Percentiles rank a stretch among this genome's conserved stretches.
These are phyloP conservation scores for Micromussa lordhowensis DNA, from an alignment of 92 coral and sea anemone species.

Conservation along the genomic window DNA sequence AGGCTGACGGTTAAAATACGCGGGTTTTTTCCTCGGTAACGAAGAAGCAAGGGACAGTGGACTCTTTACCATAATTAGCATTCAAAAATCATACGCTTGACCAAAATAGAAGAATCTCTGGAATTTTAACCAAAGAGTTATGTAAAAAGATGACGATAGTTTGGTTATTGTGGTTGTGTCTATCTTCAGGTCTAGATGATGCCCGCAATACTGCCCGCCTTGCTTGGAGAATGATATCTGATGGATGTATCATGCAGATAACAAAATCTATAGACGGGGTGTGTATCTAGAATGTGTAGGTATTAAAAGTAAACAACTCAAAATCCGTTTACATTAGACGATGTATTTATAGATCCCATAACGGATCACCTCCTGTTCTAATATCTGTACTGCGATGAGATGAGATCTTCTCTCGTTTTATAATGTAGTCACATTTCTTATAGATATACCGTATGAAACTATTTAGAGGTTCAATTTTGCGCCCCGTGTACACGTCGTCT, in stretches of 20 bases:
- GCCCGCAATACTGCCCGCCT: slow-evolving; percentile 87
- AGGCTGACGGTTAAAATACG: too few species aligned
- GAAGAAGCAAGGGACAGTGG: too few species aligned
- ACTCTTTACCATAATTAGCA: too few species aligned
- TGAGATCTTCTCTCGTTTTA: not conserved
- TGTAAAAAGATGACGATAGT: not conserved
- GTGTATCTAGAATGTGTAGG: slow-evolving; percentile 58
- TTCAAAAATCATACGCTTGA: too few species aligned
- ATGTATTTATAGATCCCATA: not conserved
- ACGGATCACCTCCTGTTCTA: not conserved
- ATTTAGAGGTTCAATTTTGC: too few species aligned
- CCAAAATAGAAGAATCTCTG: too few species aligned
- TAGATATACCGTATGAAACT: too few species aligned
- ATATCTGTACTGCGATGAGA: too few species aligned
- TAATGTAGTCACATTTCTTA: not conserved
- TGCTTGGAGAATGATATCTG: slow-evolving; percentile 86
- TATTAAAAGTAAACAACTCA: not conserved
- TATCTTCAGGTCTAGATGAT: slow-evolving; percentile 73
- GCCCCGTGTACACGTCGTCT: too few species aligned
- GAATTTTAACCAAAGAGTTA: not conserved
- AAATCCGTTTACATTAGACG: not conserved
- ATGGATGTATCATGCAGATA: slow-evolving; percentile 82
- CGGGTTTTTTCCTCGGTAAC: too few species aligned
- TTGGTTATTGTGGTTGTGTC: not conserved
- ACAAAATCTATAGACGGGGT: slow-evolving; percentile 86